These are phyloP conservation scores for Tolmerus cingulatus DNA, from an alignment of 2,888 invertebrate species.

Conservation along the genomic window DNA sequence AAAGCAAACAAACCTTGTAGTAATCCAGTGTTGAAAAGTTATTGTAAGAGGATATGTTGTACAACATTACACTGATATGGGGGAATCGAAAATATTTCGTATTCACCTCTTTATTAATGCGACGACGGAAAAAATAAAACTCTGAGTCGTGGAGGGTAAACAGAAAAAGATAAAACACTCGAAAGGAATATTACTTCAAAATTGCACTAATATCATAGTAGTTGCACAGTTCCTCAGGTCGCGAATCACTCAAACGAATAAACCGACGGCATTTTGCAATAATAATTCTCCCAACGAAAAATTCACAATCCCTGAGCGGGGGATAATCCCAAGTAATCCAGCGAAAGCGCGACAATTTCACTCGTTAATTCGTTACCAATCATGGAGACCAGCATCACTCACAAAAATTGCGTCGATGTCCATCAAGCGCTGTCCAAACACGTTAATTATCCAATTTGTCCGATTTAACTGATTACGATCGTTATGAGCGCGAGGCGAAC, in stretches of 20 bases:
- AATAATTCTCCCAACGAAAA: background rate
- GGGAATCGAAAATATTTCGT: slow-evolving; percentile 11
- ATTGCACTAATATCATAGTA: background rate
- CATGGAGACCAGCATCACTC: background rate
- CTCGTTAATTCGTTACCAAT: background rate
- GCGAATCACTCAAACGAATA: background rate
- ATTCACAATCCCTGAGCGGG: background rate
- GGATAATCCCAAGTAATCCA: slow-evolving; percentile 16
- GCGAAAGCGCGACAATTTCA: background rate
- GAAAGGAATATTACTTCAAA: background rate
- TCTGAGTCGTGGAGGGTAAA: background rate
- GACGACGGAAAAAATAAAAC: background rate
- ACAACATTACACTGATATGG: slow-evolving; percentile 58
- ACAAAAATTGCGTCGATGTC: background rate
- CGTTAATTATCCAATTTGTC: slow-evolving; percentile 29
- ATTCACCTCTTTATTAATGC: background rate
- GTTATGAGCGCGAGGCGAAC: background rate
- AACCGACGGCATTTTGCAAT: background rate
- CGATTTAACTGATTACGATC: slow-evolving; percentile 29
- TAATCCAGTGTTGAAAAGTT: slow-evolving; percentile 64
- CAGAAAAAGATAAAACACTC: background rate
- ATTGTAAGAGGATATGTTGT: slow-evolving; percentile 63
- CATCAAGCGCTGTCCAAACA: background rate
- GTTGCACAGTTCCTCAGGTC: background rate
- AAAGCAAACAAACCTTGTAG: slow-evolving; percentile 59